Conservation (phyloP, 2,113 vertebrate species). For the Alouatta palliata region DNA sequence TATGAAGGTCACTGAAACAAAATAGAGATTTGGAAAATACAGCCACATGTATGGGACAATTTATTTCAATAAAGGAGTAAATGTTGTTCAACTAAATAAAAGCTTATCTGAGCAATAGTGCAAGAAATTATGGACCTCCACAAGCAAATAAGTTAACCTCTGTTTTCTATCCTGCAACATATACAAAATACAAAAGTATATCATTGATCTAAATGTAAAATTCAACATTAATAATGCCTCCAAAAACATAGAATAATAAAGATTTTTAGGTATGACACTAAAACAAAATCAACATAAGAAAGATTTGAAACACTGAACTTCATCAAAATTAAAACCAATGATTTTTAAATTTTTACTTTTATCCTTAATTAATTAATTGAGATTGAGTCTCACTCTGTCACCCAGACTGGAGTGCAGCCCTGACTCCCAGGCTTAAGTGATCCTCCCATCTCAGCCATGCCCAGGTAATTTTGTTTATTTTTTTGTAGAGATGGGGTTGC, state of each 20-base stretch:
- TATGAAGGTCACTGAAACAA: neutral
- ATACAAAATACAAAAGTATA: neutral
- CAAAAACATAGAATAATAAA: neutral
- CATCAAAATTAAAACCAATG: neutral
- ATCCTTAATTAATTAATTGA: no score
- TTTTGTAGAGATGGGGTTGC: no score
- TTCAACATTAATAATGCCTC: neutral
- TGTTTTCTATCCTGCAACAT: neutral
- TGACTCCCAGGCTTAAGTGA: no score
- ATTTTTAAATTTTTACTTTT: no score
- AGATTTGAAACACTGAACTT: neutral
- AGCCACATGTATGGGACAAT: neutral
- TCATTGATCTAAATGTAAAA: neutral
- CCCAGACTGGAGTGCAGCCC: no score
- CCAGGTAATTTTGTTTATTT: no score
- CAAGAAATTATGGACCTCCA: neutral
- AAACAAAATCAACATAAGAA: neutral
- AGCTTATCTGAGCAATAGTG: neutral
- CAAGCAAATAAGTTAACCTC: neutral
- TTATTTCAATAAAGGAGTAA: neutral
- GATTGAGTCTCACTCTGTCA: no score
- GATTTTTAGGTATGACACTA: neutral
- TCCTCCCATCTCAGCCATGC: no score
- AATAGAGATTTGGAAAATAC: neutral
- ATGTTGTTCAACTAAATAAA: neutral